These are phyloP conservation scores for Lytechinus variegatus DNA, from an alignment of 35 echinoderm and acorn worm genomes.

Conservation along the genomic window DNA sequence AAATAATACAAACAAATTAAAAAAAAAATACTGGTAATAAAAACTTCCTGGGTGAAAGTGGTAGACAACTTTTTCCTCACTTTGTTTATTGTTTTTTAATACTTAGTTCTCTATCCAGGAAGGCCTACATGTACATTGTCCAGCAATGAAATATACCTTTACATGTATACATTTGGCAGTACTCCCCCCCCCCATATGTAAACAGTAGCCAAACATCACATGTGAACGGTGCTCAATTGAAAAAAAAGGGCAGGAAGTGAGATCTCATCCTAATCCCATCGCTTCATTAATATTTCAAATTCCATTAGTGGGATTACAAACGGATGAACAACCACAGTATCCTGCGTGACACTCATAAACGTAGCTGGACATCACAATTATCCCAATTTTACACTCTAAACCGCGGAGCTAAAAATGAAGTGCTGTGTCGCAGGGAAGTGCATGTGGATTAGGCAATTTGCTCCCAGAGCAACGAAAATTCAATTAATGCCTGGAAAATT, in stretches of 20 bases:
- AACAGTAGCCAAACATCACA: too few relatives aligned
- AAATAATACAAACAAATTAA: too few relatives aligned
- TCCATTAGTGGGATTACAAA: not conserved
- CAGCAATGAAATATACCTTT: too few relatives aligned
- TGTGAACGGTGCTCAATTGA: too few relatives aligned
- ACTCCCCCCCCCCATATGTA: too few relatives aligned
- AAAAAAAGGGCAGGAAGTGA: not conserved
- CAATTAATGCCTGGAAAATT: not conserved
- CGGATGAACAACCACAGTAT: not conserved
- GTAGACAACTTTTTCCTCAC: too few relatives aligned
- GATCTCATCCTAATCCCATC: slow-evolving; percentile 1
- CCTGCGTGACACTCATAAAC: not conserved
- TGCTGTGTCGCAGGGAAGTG: not conserved
- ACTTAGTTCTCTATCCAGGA: too few relatives aligned
- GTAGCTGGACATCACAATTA: not conserved
- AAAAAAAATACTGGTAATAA: too few relatives aligned
- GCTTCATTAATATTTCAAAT: slow-evolving; percentile 20
- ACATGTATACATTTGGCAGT: not conserved
- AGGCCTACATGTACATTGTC: too few relatives aligned
- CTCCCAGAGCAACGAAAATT: not conserved
- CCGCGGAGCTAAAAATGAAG: not conserved
- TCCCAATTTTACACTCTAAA: not conserved
- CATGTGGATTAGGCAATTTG: not conserved
- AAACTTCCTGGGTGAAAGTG: too few relatives aligned
- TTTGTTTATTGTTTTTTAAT: too few relatives aligned